Conservation (phyloP, 1,140 invertebrate species). For the Eumeta japonica region DNA sequence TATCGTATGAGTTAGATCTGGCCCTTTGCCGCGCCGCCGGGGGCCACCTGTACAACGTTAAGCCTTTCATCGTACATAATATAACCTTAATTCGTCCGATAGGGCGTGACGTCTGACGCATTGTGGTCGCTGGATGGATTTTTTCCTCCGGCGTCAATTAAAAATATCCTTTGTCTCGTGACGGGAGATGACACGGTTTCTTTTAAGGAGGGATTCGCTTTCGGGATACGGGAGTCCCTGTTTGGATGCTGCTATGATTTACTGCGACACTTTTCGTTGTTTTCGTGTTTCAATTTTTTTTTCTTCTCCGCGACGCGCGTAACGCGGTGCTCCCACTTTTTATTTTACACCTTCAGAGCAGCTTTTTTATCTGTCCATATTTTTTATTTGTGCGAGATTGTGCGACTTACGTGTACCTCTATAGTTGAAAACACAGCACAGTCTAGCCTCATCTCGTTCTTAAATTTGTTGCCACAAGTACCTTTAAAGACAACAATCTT, state of each 20-base stretch:
- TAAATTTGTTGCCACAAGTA: too few species aligned
- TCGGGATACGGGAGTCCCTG: constrained; percentile 26
- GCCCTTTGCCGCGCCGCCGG: constrained; percentile 15
- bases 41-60: constrained; percentile 51
- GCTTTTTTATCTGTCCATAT: too few species aligned
- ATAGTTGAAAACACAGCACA: too few species aligned
- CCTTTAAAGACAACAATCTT: too few species aligned
- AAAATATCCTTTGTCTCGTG: constrained; percentile 36
- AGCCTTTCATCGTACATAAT: constrained; percentile 50
- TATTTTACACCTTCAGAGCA: too few species aligned
- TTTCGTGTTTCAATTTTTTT: constrained; percentile 42
- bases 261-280: constrained; percentile 37
- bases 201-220: too few species aligned
- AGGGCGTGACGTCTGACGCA: constrained; percentile 47
- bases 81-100: constrained; percentile 49
- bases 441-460: too few species aligned
- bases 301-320: too few species aligned
- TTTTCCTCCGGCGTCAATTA: constrained; percentile 46
- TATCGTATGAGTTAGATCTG: too few species aligned
- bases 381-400: too few species aligned
- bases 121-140: constrained; percentile 30
- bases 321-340: too few species aligned
- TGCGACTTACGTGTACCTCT: too few species aligned
- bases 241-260: constrained; percentile 51
- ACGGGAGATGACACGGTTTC: constrained; percentile 39